Evolutionary conservation across 2,113 vertebrate species (phyloP), one percentile per base, ranked within the genome.

Genomic region (Mus musculus): DNA sequence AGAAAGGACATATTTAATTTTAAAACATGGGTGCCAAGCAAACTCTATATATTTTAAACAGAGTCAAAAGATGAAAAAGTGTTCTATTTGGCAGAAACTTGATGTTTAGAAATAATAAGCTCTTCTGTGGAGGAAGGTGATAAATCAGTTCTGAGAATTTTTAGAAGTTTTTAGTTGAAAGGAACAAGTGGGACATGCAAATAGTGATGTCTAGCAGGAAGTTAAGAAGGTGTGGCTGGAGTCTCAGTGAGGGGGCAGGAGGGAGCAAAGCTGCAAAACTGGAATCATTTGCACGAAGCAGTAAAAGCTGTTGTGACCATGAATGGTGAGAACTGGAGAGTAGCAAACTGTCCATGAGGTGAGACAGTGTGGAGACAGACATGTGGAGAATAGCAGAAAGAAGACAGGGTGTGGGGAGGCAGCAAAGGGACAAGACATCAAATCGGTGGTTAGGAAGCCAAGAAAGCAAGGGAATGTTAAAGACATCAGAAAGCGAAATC

Each of bases 141-240:
- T 61, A 96, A 95, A 96, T 80, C 52, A 61, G 82, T 46, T 96
- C 81, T 84, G 84, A 95, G 95, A 95, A 95, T 87, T 52, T 75
- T 97, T 93, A 95, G 94, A 95, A 91, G 82, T 20, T 75, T 97
- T 94, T 96, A 86, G 81, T 82, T 49, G 26, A 92, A 80, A 80
- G 72, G 54, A 96, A 94, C 36, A 49, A 82, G n/a, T 28, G 28
- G 61, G 86, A 65, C 39, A 87, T 86, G 54, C 84, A 97, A 95
- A 96, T 93, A 90, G 42, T 77, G n/a, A 52, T 80, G 80, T 97
- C 88, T 97, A 69, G 39, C 81, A 92, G n/a, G 63, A 39, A 49
- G 46, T 19, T 89, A 61, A 17, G 78, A 95, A 90, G 46, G 71
- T 52, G 80, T 46, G 73, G 69, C 91, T 63, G 59, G 75, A 95